phyloP scores from a whole-genome alignment of 2,888 invertebrate genomes.

The Malthinus seriepunctatus region DNA sequence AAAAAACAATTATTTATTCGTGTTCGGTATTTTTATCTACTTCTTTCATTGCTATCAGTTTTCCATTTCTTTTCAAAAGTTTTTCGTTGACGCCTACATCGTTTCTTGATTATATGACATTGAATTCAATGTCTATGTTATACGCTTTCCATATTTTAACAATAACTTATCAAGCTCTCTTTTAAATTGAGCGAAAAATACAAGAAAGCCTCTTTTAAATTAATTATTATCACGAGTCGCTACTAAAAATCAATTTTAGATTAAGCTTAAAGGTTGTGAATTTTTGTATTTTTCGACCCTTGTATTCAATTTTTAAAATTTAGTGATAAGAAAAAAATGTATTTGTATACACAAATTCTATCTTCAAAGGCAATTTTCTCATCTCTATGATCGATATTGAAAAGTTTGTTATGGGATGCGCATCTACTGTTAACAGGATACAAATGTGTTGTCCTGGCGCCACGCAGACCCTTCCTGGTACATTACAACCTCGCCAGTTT shows the following conservation, averaged over 20 bases:
- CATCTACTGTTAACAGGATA: conserved; percentile 26
- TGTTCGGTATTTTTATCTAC: too few species aligned
- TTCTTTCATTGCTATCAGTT: too few species aligned
- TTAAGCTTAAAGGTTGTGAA: background rate
- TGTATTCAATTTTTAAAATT: conserved; percentile 5
- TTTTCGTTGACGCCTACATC: too few species aligned
- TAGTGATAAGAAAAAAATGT: conserved; percentile 9
- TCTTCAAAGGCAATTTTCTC: conserved; percentile 20
- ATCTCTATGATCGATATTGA: conserved; percentile 27
- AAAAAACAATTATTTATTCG: too few species aligned
- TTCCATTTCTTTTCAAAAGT: too few species aligned
- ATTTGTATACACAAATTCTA: conserved; percentile 15
- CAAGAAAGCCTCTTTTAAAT: too few species aligned
- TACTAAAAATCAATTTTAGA: background rate
- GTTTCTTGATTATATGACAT: too few species aligned
- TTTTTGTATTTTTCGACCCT: background rate
- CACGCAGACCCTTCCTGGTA: conserved; percentile 23
- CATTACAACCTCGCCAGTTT: conserved; percentile 17
- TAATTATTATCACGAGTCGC: too few species aligned
- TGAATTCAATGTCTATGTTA: too few species aligned
- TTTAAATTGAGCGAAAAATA: too few species aligned
- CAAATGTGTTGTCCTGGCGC: conserved; percentile 29
- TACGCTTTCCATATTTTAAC: too few species aligned
- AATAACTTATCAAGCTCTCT: too few species aligned
- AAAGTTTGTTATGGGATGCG: conserved; percentile 24